A percentile compares a stretch with the other conserved stretches of the same genome.
phyloP scores from a whole-genome alignment of 2,888 invertebrate genomes.

The Theodoxus fluviatilis region DNA sequence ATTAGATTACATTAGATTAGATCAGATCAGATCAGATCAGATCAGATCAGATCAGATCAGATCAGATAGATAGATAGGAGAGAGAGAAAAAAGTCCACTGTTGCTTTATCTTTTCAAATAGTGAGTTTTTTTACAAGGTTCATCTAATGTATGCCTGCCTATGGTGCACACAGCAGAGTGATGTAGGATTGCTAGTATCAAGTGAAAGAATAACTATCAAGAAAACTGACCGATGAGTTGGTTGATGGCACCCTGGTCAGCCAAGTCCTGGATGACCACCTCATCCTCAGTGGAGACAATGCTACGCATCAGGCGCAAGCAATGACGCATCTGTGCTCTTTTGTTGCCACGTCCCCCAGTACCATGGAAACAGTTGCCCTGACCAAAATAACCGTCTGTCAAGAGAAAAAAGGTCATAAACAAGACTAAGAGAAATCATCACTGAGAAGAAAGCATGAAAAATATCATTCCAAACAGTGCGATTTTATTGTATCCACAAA shows the following conservation, averaged over 20 bases:
- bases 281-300: conserved; percentile 62
- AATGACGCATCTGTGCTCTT: conserved; percentile 63
- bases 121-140: too few species aligned
- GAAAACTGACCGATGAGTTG: conserved; percentile 57
- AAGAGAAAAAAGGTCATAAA: not conserved
- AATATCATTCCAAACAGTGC: too few species aligned
- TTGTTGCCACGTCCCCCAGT: conserved; percentile 64
- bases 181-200: too few species aligned
- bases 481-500: too few species aligned
- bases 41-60: too few species aligned
- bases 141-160: too few species aligned
- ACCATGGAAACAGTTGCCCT: conserved; percentile 66
- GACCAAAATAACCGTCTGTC: conserved; percentile 39
- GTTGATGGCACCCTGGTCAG: conserved; percentile 64
- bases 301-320: conserved; percentile 61
- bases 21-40: too few species aligned
- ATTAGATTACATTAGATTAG: too few species aligned
- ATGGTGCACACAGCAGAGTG: too few species aligned
- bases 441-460: not conserved
- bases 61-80: too few species aligned
- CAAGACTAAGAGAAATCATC: not conserved
- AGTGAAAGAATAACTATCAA: not conserved
- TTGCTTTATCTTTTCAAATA: too few species aligned
- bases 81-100: too few species aligned
- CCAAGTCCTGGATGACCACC: conserved; percentile 59